phyloP scores from a whole-genome alignment of 2,797 vertebrate genomes.

The Botia kubotai region DNA sequence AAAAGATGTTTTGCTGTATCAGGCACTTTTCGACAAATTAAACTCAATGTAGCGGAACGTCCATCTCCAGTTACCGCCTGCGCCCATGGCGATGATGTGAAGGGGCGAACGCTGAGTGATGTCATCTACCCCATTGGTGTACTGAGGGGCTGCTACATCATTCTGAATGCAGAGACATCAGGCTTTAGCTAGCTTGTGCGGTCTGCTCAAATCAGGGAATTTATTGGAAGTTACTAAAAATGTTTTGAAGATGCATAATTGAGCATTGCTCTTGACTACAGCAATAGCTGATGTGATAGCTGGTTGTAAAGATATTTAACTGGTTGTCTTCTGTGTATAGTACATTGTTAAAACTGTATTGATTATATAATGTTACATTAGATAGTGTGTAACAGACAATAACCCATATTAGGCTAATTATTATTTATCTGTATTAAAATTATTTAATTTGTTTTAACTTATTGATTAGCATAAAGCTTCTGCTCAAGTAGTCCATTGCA shows the following conservation, averaged over 20 bases:
- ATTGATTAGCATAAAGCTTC: too few relatives aligned
- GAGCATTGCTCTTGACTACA: too few relatives aligned
- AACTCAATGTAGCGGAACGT: conserved; percentile 66
- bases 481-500: too few relatives aligned
- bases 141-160: conserved; percentile 1
- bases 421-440: too few relatives aligned
- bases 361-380: background rate
- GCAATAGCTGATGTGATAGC: background rate
- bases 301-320: background rate
- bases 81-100: conserved; percentile 26
- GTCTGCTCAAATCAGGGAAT: background rate
- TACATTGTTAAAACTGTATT: too few relatives aligned
- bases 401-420: too few relatives aligned
- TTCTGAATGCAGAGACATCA: background rate
- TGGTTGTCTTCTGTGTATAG: background rate
- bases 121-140: background rate
- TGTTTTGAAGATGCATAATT: background rate
- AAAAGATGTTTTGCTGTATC: conserved; percentile 69
- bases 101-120: conserved; percentile 34
- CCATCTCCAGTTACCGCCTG: conserved; percentile 45
- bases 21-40: conserved; percentile 66
- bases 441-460: too few relatives aligned
- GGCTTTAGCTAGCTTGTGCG: background rate
- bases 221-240: background rate
- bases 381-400: background rate